Percentiles rank a stretch among this genome's conserved stretches.
These are phyloP conservation scores for Balearica regulorum DNA, from an alignment of 2,797 vertebrate genomes.

Conservation along the genomic window DNA sequence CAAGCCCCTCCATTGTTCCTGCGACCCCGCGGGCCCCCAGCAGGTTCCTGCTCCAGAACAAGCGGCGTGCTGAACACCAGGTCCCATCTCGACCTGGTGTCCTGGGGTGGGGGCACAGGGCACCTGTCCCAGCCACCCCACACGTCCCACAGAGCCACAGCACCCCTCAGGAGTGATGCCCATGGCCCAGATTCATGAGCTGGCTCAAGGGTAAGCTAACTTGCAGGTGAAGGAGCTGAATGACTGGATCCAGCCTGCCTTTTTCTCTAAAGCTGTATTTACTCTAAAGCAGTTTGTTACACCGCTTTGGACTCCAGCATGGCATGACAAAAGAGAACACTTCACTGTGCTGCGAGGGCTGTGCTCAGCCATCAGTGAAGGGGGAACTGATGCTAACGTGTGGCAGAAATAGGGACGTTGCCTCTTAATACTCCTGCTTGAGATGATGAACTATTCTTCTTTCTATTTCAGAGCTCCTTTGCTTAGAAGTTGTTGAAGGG, in stretches of 20 bases:
- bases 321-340: neutral
- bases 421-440: neutral
- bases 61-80: rapidly evolving
- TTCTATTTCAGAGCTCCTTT: neutral
- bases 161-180: neutral
- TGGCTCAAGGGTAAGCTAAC: neutral
- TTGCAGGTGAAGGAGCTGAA: neutral
- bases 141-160: neutral
- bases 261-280: neutral
- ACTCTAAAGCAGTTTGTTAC: neutral
- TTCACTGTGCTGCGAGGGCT: neutral
- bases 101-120: neutral
- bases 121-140: neutral
- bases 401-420: neutral
- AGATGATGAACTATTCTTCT: neutral
- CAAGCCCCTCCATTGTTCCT: neutral
- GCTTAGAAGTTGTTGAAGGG: neutral
- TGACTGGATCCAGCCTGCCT: rapidly evolving
- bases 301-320: neutral
- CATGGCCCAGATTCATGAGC: neutral
- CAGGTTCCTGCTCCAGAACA: neutral
- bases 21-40: rapidly evolving
- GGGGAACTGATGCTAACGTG: neutral
- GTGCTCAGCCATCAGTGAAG: neutral
- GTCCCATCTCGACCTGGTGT: rapidly evolving